Evolutionary conservation across 2,113 vertebrate genomes (phyloP), one percentile per base, ranked within the genome.

Genomic region (Strix aluco): DNA sequence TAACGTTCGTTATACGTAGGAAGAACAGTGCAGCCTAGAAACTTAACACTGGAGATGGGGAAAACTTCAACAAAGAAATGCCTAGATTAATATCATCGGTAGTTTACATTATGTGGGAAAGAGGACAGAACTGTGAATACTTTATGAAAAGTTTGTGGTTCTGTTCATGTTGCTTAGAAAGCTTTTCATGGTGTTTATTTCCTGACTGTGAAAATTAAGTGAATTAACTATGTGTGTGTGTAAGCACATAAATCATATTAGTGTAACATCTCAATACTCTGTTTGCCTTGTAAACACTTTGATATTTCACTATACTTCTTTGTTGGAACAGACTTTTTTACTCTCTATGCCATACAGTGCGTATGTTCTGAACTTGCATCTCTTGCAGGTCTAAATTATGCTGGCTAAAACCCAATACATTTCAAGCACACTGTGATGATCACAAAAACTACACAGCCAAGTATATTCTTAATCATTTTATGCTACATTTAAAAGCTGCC

Each of bases 401-500:
- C 83, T 95, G 87, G 77, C 93, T 95, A 55, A 86, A 96, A 95
- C 85, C 87, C 61, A 85, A n/a, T 78, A 15, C 73, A 80, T 95
- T 92, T 86, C 61, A 97, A 97, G 92, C 88, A 90, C 95, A 96
- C 90, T 92, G 95, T 97, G 89, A 91, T 42, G 95, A 81, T 94
- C 95, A 89, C 81, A 93, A 88, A 96, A 93, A 67, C 62, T 57
- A 91, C 94, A 86, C 62, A 90, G 51, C 95, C 82, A 72, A 80
- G 52, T 66, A 93, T 44, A 94, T 29, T 88, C 79, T 52, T 69
- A 89, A 79, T 85, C 62, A 71, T 59, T 81, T 97, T 96, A 70
- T 94, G 86, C 78, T 66, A 25, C 9, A 10, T 62, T 83, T 63
- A 65, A 74, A 92, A 85, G 51, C 66, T 77, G 72, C 44, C 61